Base-by-base conservation (phyloP, 1,140 invertebrate genomes). In the Zaprionus kolodkinae region DNA sequence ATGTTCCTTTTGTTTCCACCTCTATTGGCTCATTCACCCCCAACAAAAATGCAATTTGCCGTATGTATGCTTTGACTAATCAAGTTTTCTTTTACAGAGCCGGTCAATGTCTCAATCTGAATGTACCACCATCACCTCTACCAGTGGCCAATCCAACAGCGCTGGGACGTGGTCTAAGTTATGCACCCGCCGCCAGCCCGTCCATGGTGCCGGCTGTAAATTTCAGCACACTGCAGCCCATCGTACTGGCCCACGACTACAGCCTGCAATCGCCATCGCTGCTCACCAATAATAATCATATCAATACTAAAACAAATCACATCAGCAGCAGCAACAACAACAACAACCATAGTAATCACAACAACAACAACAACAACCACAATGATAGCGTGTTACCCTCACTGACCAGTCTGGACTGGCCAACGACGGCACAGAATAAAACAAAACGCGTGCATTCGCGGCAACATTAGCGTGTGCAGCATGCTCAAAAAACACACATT, bases 191-290 rank as follows among this genome's bases (percentile, higher is more conserved):
- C 13, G 66, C 66, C 21, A 72, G 71, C 12, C 85, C 85, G 15
- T 64, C 75, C 27, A 56, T 89, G 62, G 38, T 56, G 63, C 74
- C 74, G 27, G 59, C 56, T 36, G 74, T 79, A 9, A 89, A 85
- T 35, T 89, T 74, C 30, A 89, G 85, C 66, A 64, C 63, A 6
- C 36, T 88, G 69, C 85, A 89, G 38, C 85, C 85, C 9, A 85
- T 88, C 21, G 65, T 81, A 17, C 30, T 88, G 38, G 45, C 72
- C 30, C 76, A 79, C 45, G 85, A 88, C 45, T 89, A 81, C 61
- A 59, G 55, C 13, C 64, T 88, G 43, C 85, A 88, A 65, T 70
- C 78, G 60, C 78, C 85, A 60, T 60, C 77, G 30, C 48, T 50
- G 66, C 80, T 79, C 27, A 80, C 17, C n/a, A 45, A 71, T 12